A percentile compares a stretch with the other conserved stretches of the same genome.
phyloP scores from a whole-genome alignment of 2,888 invertebrate genomes.

The Lasius platythorax region DNA sequence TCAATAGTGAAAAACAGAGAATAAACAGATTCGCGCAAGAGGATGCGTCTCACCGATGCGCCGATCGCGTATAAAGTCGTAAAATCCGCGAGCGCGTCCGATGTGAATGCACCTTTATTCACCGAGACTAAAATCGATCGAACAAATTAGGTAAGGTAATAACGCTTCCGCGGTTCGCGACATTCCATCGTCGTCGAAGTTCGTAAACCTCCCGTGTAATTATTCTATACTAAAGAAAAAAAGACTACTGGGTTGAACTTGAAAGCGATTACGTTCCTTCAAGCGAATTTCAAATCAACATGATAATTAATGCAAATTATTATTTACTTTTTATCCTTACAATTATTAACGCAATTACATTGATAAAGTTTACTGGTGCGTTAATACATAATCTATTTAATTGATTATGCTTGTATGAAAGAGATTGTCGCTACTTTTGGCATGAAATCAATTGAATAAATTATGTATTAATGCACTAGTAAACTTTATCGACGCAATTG shows the following conservation, averaged over 20 bases:
- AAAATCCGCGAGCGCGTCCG: conserved; percentile 53
- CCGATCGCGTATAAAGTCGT: conserved; percentile 16
- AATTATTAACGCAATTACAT: not conserved
- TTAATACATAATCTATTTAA: not conserved
- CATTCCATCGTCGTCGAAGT: not conserved
- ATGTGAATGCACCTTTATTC: conserved; percentile 69
- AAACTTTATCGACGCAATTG: conserved; percentile 4
- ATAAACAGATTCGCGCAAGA: conserved; percentile 61
- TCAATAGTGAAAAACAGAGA: conserved; percentile 69
- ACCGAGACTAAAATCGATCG: conserved; percentile 74
- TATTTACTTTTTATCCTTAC: not conserved
- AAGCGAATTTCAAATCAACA: not conserved
- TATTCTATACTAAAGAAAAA: not conserved
- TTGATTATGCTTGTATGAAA: not conserved
- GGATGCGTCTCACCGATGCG: conserved; percentile 15
- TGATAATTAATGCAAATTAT: not conserved
- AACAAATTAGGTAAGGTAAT: conserved; percentile 74
- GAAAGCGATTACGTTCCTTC: not conserved
- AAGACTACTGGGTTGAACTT: not conserved
- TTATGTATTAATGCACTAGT: not conserved
- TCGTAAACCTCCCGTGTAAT: not conserved
- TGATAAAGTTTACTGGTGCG: not conserved
- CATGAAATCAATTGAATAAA: not conserved
- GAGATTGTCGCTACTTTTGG: not conserved
- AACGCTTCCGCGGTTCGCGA: conserved; percentile 75